Conservation (phyloP, 2,797 vertebrate genomes). For the Leptodactylus fallax region DNA sequence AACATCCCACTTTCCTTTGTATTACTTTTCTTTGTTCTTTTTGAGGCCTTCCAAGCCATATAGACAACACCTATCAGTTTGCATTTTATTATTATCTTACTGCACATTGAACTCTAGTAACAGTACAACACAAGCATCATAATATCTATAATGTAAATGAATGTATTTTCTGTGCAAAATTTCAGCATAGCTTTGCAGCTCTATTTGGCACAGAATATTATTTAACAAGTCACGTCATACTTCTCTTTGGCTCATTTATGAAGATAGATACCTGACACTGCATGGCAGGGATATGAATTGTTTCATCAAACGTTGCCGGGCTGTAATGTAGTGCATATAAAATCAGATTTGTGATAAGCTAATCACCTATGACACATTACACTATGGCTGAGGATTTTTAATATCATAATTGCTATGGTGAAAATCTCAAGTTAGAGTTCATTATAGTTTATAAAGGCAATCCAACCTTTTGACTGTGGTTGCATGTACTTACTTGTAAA, state of each 20-base stretch:
- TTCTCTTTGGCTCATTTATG: neutral
- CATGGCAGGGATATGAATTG: neutral
- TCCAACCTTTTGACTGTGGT: neutral
- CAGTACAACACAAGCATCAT: neutral
- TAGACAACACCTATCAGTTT: too few species aligned
- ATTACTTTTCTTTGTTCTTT: too few species aligned
- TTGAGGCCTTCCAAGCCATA: too few species aligned
- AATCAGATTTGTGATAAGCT: neutral
- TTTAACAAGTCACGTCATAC: neutral
- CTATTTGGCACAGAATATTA: neutral
- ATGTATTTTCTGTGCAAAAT: too few species aligned
- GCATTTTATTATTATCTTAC: neutral
- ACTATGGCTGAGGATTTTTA: neutral
- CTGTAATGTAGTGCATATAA: neutral
- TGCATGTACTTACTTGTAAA: neutral
- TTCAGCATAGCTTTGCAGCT: neutral
- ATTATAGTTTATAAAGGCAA: conserved; percentile 1
- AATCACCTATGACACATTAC: neutral
- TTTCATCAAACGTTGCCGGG: neutral
- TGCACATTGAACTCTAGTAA: too few species aligned
- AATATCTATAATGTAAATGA: neutral
- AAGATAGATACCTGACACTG: neutral
- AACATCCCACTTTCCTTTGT: too few species aligned
- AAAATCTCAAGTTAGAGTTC: neutral
- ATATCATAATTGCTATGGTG: neutral